Base-by-base conservation (phyloP, 2,888 invertebrate genomes). In the Cheilosia variabilis region DNA sequence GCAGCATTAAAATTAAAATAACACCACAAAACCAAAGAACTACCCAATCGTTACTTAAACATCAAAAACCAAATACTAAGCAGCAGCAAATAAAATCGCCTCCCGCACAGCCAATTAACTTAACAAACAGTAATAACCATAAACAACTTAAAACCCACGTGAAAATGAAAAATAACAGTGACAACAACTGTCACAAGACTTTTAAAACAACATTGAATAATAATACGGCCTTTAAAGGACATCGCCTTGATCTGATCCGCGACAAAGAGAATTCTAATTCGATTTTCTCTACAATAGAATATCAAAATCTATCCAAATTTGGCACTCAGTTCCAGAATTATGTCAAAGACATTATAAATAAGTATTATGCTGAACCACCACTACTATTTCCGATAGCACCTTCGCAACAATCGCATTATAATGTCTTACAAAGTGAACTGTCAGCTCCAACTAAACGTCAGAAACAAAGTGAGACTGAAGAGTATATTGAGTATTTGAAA, bases 51-150 rank as follows among this genome's bases (percentile, higher is more conserved):
- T 88, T 90, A 88, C 90, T 90, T 89, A 90, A 90, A 87, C 91
- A 90, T 88, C 89, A 34, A 58, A 31, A 19, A 60, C 71, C 37
- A 71, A 55, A 34, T 24, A 58, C 50, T 22, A 66, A 87, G 57
- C 87, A 90, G 92, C 92, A 92, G 91, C 91, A 90, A 90, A 91
- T 91, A 90, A 92, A 90, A 92, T 92, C 92, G 92, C 91, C 92
- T 92, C 92, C 92, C 92, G 92, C 92, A 89, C 91, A 91, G 88
- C 91, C 91, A 90, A 88, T 89, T 72, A 91, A 90, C 79, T 88
- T 88, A 76, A 84, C 84, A 62, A 83, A 77, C 55, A 90, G 89
- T 78, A 87, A 89, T 50, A 88, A 87, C 22, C 79, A 68, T 34
- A 88, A 77, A 63, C 57, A 84, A 62, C 47, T 69, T 13, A 73